phyloP scores from a whole-genome alignment of 2,113 vertebrate genomes.

The Perca schrenkii region DNA sequence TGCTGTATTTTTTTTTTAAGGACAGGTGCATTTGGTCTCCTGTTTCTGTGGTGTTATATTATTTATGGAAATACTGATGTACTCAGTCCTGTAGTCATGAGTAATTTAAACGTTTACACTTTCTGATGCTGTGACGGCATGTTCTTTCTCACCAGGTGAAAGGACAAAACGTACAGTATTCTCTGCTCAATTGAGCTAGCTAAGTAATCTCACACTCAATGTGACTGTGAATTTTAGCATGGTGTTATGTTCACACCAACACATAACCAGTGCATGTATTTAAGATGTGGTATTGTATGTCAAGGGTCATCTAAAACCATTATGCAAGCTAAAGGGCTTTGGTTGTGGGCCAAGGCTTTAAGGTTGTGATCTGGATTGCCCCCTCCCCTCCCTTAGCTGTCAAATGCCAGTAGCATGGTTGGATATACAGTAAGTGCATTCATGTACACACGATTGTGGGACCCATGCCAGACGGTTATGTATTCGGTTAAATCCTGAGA shows the following conservation, averaged over 20 bases:
- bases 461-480: constrained; percentile 54
- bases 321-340: constrained; percentile 66
- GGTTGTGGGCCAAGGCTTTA: constrained; percentile 46
- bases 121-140: neutral
- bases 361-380: constrained; percentile 36
- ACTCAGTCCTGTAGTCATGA: neutral
- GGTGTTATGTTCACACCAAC: constrained; percentile 18
- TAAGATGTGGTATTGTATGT: constrained; percentile 25
- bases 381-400: neutral
- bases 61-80: neutral
- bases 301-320: constrained; percentile 58
- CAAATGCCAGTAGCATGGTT: constrained; percentile 35
- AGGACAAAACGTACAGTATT: neutral
- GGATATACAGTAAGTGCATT: constrained; percentile 13
- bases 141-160: neutral
- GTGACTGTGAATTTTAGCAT: neutral
- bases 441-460: constrained; percentile 27
- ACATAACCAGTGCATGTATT: constrained; percentile 28
- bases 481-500: constrained; percentile 70
- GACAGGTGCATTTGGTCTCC: neutral
- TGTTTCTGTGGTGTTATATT: neutral
- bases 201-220: neutral
- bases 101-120: neutral
- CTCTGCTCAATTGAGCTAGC: neutral
- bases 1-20: neutral